Base-by-base conservation (phyloP, 2,888 invertebrate genomes). In the Dimorphilus gyrociliatus region DNA sequence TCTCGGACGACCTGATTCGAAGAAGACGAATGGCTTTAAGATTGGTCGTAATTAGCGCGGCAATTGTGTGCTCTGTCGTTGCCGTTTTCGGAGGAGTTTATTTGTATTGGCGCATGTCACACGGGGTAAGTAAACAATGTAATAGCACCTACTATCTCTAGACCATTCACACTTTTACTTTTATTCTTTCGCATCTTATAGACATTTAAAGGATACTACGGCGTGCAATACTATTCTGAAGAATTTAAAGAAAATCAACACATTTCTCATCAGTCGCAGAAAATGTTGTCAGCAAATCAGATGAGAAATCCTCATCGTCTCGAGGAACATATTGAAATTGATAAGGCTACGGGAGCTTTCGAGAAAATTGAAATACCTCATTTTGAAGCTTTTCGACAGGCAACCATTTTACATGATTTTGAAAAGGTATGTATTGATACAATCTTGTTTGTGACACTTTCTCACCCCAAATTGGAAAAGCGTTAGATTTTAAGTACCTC, bases 401-500 rank as follows among this genome's bases (percentile, higher is more conserved):
- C 85, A 32, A 72, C 80, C 39, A 86, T 88, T 54, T 75, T 90
- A 46, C 90, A 92, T 51, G 88, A 92, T 63, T 92, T 92, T 59
- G 75, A 74, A 42, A 72, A 73, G 44, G 74, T 73, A 52, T 15
- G 3, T 6, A 14, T n/a, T n/a, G n/a, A n/a, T n/a, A n/a, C n/a
- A n/a, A n/a, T n/a, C n/a, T n/a, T n/a, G n/a, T n/a, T n/a, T n/a
- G n/a, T n/a, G n/a, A n/a, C n/a, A n/a, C n/a, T n/a, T n/a, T n/a
- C n/a, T n/a, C n/a, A n/a, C n/a, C n/a, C n/a, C n/a, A n/a, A n/a
- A n/a, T n/a, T n/a, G n/a, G n/a, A n/a, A n/a, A n/a, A n/a, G n/a
- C n/a, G n/a, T n/a, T n/a, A n/a, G n/a, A n/a, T n/a, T n/a, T n/a
- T n/a, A n/a, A n/a, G n/a, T n/a, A n/a, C n/a, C n/a, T n/a, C n/a